Conservation (phyloP, 1,140 invertebrate genomes). For the Tyrophagus putrescentiae region DNA sequence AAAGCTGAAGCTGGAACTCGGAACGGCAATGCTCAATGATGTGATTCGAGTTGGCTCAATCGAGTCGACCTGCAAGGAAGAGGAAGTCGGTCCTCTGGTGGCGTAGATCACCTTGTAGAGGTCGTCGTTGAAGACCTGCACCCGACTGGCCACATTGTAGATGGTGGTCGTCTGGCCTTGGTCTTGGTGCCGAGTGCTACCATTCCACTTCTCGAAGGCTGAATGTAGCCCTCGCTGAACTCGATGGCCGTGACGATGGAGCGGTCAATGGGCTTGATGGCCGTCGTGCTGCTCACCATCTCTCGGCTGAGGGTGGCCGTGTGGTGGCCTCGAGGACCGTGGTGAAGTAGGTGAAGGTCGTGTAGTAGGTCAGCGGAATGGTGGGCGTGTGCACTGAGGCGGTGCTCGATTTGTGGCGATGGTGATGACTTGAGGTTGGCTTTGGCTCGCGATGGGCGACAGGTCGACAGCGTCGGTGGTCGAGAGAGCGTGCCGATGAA, state of each 20-base stretch:
- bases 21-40: too few relatives aligned
- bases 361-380: conserved; percentile 22
- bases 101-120: conserved; percentile 22
- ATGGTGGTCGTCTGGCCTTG: conserved; percentile 24
- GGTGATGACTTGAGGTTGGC: not conserved
- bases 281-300: not conserved
- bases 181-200: conserved; percentile 21
- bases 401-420: not conserved
- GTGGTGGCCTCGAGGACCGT: conserved; percentile 24
- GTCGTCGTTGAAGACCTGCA: conserved; percentile 21
- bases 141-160: conserved; percentile 18
- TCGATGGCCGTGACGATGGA: conserved; percentile 17
- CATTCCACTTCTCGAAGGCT: conserved; percentile 14
- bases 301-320: conserved; percentile 20
- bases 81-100: too few relatives aligned
- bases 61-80: too few relatives aligned
- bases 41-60: too few relatives aligned
- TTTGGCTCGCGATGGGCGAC: not conserved
- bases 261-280: conserved; percentile 18
- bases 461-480: too few relatives aligned
- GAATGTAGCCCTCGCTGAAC: conserved; percentile 11
- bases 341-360: conserved; percentile 26
- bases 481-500: conserved; percentile 6
- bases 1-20: too few relatives aligned
- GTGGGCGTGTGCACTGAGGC: conserved; percentile 17